phyloP scores from a whole-genome alignment of 2,888 invertebrate species.

The Fragum sueziense region DNA sequence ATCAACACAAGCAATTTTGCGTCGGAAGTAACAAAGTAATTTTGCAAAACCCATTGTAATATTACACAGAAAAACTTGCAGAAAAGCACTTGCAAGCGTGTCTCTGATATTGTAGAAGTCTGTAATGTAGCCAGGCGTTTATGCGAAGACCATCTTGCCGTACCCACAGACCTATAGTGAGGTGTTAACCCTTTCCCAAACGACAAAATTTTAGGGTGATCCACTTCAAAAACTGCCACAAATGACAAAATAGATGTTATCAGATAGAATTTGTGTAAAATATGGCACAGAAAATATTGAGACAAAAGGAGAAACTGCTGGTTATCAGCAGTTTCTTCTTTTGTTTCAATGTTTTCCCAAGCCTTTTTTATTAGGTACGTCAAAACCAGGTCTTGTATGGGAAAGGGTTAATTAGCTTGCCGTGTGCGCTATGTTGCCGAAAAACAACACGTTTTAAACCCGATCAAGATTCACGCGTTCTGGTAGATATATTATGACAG shows the following conservation, averaged over 20 bases:
- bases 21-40: not conserved
- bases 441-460: constrained; percentile 19
- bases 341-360: too few species aligned
- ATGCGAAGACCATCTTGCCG: constrained; percentile 12
- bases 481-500: constrained; percentile 54
- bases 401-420: constrained; percentile 6
- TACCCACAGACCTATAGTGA: constrained; percentile 8
- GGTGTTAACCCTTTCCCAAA: too few species aligned
- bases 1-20: not conserved
- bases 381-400: too few species aligned
- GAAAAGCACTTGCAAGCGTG: constrained; percentile 9
- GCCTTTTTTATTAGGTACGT: too few species aligned
- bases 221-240: too few species aligned
- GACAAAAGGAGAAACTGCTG: too few species aligned
- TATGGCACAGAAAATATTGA: too few species aligned
- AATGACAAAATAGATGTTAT: too few species aligned
- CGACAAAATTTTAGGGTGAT: too few species aligned
- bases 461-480: constrained; percentile 19
- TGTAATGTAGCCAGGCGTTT: constrained; percentile 14
- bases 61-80: not conserved
- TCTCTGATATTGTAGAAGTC: constrained; percentile 17
- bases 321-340: too few species aligned
- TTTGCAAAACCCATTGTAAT: not conserved
- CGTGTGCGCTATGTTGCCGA: constrained; percentile 1
- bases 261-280: too few species aligned